Evolutionary conservation across 2,888 invertebrate species (phyloP).

Genomic region (Nasonia oneida): DNA sequence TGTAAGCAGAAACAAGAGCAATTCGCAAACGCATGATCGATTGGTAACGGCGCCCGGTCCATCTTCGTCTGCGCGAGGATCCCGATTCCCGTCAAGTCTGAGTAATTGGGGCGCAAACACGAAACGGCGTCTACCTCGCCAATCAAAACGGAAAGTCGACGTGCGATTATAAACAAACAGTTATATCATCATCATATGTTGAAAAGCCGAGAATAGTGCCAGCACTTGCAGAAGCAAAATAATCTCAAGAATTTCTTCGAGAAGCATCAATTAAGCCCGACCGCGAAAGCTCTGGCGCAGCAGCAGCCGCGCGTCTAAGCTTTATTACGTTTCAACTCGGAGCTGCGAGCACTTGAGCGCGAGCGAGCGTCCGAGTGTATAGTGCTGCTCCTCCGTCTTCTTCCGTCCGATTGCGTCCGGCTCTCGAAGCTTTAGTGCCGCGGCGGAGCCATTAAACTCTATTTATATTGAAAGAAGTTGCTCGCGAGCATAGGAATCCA

Average conservation of each 20-base stretch:
- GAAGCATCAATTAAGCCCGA: background rate
- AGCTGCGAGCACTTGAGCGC: background rate
- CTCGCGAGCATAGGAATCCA: background rate
- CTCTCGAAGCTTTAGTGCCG: constrained; percentile 9
- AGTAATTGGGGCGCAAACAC: background rate
- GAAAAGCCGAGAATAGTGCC: too few species aligned
- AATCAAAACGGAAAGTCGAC: background rate
- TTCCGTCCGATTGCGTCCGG: background rate
- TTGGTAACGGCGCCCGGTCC: background rate
- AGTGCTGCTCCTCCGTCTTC: background rate
- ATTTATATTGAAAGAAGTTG: constrained; percentile 19
- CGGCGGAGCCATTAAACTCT: constrained; percentile 28
- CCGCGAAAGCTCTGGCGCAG: background rate
- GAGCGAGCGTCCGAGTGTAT: background rate
- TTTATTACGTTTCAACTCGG: background rate
- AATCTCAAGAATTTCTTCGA: background rate
- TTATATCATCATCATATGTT: too few species aligned
- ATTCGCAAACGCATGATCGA: background rate
- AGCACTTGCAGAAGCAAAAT: too few species aligned
- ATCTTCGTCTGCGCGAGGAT: background rate
- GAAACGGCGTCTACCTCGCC: background rate
- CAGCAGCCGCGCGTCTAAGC: background rate
- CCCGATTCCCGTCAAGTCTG: too few species aligned
- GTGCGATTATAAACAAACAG: constrained; percentile 34
- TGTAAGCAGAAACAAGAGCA: constrained; percentile 73